A percentile compares a stretch with the other conserved stretches of the same genome.
Conservation (phyloP, 2,113 vertebrate genomes). For the Micromys minutus region DNA sequence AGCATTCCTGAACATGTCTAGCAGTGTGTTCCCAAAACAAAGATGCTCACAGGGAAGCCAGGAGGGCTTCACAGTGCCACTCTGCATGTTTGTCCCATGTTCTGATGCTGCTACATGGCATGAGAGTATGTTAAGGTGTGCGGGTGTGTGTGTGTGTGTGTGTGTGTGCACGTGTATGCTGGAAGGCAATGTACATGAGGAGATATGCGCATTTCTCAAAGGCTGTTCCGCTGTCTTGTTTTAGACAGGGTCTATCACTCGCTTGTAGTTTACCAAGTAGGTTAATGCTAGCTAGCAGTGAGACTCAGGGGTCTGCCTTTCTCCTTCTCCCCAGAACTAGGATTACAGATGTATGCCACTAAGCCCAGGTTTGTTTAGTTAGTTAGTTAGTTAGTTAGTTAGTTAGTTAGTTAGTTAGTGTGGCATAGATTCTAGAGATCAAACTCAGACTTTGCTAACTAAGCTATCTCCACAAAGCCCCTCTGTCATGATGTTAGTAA, state of each 20-base stretch:
- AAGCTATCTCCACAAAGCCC: neutral
- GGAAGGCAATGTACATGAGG: neutral
- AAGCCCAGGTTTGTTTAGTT: neutral
- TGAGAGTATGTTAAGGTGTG: fast-evolving
- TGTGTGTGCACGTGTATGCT: neutral
- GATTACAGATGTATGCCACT: neutral
- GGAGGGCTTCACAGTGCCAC: neutral
- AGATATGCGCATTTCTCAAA: no score
- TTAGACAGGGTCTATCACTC: neutral
- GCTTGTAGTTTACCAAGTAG: neutral
- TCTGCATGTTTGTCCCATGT: fast-evolving
- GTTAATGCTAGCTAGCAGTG: neutral
- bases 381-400: no score
- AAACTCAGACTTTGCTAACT: neutral
- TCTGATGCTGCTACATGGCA: no score
- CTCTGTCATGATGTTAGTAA: fast-evolving
- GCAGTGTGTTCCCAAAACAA: neutral
- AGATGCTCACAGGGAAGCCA: fast-evolving
- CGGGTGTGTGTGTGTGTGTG: no score
- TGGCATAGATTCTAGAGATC: neutral
- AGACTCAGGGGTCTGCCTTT: neutral
- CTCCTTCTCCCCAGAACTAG: neutral
- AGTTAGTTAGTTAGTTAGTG: neutral
- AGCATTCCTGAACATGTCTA: fast-evolving
- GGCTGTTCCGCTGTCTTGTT: neutral